A percentile compares a stretch with the other conserved stretches of the same genome.
Conservation (phyloP, 2,113 vertebrate genomes). For the Campylomormyrus tamandua region DNA sequence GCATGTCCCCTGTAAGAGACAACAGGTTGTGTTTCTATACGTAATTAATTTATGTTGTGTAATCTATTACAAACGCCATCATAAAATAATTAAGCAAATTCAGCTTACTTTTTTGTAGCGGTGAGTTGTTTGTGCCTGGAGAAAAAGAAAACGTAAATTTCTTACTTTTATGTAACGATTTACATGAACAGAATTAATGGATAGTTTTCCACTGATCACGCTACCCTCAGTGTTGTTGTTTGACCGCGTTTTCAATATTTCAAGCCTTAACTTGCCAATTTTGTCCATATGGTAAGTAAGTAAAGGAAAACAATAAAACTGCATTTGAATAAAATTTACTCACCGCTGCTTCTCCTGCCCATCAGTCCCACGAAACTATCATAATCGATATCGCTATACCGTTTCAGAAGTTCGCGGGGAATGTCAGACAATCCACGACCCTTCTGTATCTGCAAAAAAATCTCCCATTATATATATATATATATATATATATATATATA, state of each 20-base stretch:
- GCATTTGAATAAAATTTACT: background rate
- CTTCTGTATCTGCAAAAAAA: conserved; percentile 26
- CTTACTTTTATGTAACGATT: background rate
- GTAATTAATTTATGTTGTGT: background rate
- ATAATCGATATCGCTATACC: conserved; percentile 42
- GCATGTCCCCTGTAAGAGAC: conserved; percentile 61
- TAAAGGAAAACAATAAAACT: background rate
- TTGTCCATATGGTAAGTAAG: background rate
- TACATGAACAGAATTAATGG: background rate
- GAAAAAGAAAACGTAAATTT: background rate
- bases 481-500: no score
- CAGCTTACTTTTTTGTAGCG: conserved; percentile 22
- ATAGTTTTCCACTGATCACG: background rate
- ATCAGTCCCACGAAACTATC: conserved; percentile 51
- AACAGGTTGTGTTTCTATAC: background rate
- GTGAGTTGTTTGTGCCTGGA: conserved; percentile 15
- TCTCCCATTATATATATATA: no score
- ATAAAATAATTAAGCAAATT: background rate
- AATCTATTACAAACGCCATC: background rate
- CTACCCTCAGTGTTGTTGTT: background rate
- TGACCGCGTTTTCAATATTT: background rate
- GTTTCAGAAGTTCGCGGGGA: conserved; percentile 45
- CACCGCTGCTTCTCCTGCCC: conserved; percentile 50
- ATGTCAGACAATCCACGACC: conserved; percentile 32
- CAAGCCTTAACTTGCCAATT: background rate